Conservation (phyloP, 2,888 invertebrate species). For the Archaeoteleia sp. region DNA sequence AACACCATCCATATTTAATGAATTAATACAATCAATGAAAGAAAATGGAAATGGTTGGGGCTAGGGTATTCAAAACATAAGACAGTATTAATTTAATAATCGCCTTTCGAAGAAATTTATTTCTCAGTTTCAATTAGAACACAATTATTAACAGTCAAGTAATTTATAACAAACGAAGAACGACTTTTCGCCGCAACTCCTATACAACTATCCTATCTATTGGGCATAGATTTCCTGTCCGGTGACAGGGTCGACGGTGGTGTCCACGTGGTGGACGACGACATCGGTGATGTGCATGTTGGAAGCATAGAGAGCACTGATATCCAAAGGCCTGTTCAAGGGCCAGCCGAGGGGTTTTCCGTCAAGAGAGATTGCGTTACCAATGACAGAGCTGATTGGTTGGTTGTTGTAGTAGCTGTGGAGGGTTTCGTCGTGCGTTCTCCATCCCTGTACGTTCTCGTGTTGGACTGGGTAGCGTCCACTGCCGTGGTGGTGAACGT, state of each 20-base stretch:
- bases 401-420: slow-evolving; percentile 63
- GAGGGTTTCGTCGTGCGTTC: slow-evolving; percentile 59
- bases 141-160: slow-evolving; percentile 44
- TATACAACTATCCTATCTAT: slow-evolving; percentile 34
- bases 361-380: slow-evolving; percentile 74
- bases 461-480: slow-evolving; percentile 59
- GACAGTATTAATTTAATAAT: slow-evolving; percentile 37
- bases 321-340: slow-evolving; percentile 76
- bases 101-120: slow-evolving; percentile 43
- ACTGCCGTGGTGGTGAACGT: slow-evolving; percentile 55
- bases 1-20: no score
- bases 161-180: slow-evolving; percentile 16
- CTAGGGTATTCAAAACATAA: slow-evolving; percentile 12
- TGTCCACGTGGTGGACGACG: slow-evolving; percentile 76
- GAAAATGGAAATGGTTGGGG: slow-evolving; percentile 1
- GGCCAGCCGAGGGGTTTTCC: slow-evolving; percentile 78
- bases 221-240: slow-evolving; percentile 50
- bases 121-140: slow-evolving; percentile 37
- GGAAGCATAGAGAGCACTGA: slow-evolving; percentile 70
- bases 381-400: slow-evolving; percentile 65
- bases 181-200: slow-evolving; percentile 25
- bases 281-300: slow-evolving; percentile 77
- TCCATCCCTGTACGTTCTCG: slow-evolving; percentile 48
- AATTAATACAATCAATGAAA: no score
- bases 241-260: slow-evolving; percentile 56